These are phyloP conservation scores for Xanthorhoe spadicearia DNA, from an alignment of 2,888 invertebrate genomes.

Conservation along the genomic window DNA sequence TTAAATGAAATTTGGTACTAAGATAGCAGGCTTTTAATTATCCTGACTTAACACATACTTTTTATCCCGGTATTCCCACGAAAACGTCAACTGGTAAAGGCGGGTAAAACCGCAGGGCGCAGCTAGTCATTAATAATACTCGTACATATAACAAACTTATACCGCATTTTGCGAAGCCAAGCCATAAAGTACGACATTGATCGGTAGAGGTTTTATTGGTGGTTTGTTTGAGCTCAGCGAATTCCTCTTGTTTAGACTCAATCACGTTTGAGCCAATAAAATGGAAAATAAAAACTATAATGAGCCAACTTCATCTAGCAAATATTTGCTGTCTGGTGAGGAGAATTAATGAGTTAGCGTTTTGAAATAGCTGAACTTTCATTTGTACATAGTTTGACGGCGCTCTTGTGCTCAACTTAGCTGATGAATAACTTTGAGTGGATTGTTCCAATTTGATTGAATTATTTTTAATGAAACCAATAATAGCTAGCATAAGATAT, in stretches of 20 bases:
- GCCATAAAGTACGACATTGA: slow-evolving; percentile 58
- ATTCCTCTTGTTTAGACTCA: slow-evolving; percentile 75
- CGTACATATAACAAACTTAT: too few relatives aligned
- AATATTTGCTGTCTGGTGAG: slow-evolving; percentile 71
- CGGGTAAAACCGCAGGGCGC: too few relatives aligned
- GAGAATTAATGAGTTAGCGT: slow-evolving; percentile 44
- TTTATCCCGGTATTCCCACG: too few relatives aligned
- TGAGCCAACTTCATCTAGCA: slow-evolving; percentile 72
- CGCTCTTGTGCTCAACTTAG: slow-evolving; percentile 49
- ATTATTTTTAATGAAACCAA: neutral
- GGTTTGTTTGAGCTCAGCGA: slow-evolving; percentile 61
- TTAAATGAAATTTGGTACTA: too few relatives aligned
- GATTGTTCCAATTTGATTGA: slow-evolving; percentile 7
- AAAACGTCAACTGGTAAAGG: too few relatives aligned
- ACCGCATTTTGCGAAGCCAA: slow-evolving; percentile 9
- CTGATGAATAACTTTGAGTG: slow-evolving; percentile 31
- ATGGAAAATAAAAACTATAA: slow-evolving; percentile 76
- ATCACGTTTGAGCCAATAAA: slow-evolving; percentile 66
- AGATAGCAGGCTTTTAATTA: too few relatives aligned
- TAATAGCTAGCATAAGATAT: neutral
- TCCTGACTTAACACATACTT: too few relatives aligned
- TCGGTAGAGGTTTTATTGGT: slow-evolving; percentile 68
- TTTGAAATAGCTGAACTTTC: slow-evolving; percentile 33
- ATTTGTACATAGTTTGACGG: slow-evolving; percentile 46
- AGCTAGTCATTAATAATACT: too few relatives aligned